Evolutionary conservation across 2,888 invertebrate genomes (phyloP), one percentile per base, ranked within the genome.

Genomic region (Sinelater perroti): DNA sequence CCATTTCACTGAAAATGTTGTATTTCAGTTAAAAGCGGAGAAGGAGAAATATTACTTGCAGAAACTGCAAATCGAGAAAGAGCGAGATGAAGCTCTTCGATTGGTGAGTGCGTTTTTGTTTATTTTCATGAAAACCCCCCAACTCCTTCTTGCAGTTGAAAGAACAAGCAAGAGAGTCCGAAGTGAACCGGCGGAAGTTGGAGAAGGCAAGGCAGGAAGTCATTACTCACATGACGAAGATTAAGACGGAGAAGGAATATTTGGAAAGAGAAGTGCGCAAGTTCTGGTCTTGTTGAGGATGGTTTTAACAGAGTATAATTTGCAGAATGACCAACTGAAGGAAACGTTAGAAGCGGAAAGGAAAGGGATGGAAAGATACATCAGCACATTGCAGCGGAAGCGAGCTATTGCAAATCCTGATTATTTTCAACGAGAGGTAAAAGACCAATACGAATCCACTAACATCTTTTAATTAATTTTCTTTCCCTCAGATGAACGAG

Each of bases 141-240:
- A 67, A 80, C 61, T 73, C 76, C 71, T 66, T 80, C 61, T 73
- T 80, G 58, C 75, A 82, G 79, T 72, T 85, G 65, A 81, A 83
- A 70, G 76, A 82, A 67, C 83, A 85, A 69, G 82, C 83, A 3
- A 79, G 78, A 56, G 81, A 83, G 66, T 83, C 84, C 30, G 85
- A 85, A 72, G 77, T 78, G 52, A 83, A 81, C 26, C 77, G 84
- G 56, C 77, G 82, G 59, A 79, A 81, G 61, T 75, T 85, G 56
- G 85, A 85, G 70, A 75, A 80, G 60, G 84, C 84, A 5, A 75
- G 85, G 38, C 81, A 83, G 70, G 85, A 85, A 72, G 82, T 83
- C 31, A 80, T 85, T 61, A 79, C 81, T 54, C 84, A 84, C 70
- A 82, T 83, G 67, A 83, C 83, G 8, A 80, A 80, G 64, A 83